These are phyloP conservation scores for Lates calcarifer DNA, from an alignment of 2,113 vertebrate species.

Conservation along the genomic window DNA sequence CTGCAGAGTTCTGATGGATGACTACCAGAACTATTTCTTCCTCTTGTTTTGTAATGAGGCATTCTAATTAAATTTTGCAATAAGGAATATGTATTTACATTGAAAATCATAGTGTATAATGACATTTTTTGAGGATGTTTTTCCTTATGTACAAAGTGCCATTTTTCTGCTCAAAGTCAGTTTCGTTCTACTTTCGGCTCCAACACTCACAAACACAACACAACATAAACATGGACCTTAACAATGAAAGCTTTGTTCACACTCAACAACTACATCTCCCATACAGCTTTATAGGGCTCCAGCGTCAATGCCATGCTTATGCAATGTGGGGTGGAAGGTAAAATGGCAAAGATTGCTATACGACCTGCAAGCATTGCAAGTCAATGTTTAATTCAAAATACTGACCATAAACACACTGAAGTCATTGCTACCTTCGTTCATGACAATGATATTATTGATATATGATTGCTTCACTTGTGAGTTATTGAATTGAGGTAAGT, in stretches of 20 bases:
- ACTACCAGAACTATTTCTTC: too few relatives aligned
- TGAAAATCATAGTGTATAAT: neutral
- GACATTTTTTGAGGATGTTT: neutral
- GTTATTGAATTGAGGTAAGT: too few relatives aligned
- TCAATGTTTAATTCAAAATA: neutral
- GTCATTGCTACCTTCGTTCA: neutral
- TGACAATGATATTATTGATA: neutral
- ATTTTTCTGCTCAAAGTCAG: neutral
- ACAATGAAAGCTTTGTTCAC: neutral
- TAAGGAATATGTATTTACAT: neutral
- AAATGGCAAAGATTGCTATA: neutral
- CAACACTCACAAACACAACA: neutral
- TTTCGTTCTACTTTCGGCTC: neutral
- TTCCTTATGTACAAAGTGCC: neutral
- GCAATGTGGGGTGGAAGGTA: neutral
- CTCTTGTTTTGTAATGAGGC: too few relatives aligned
- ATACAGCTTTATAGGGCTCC: slow-evolving; percentile 1
- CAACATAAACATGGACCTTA: neutral
- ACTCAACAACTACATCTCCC: neutral
- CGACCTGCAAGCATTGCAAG: neutral
- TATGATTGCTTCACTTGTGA: too few relatives aligned
- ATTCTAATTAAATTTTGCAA: neutral
- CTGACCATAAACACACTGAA: neutral
- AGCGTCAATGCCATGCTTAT: neutral
- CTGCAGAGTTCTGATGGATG: too few relatives aligned